Conservation (phyloP, 2,113 vertebrate species). For the Siphamia tubifer region DNA sequence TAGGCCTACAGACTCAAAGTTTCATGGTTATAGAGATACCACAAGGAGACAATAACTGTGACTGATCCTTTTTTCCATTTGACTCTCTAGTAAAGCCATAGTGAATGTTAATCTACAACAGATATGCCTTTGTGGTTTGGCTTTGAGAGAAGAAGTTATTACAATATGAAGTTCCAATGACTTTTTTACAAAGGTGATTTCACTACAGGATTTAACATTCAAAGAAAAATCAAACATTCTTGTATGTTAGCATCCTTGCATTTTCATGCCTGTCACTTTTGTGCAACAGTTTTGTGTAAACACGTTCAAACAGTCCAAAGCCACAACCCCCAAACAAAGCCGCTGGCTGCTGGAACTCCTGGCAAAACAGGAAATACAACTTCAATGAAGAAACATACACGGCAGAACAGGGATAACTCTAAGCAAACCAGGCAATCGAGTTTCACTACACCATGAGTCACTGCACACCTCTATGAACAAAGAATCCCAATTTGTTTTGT, state of each 20-base stretch:
- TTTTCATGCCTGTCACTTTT: not conserved
- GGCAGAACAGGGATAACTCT: constrained; percentile 12
- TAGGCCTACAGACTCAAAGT: not conserved
- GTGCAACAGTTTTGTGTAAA: constrained; percentile 26
- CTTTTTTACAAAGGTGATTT: not conserved
- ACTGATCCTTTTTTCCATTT: not conserved
- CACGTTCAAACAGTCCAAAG: constrained; percentile 50
- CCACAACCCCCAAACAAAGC: constrained; percentile 46
- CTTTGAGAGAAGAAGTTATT: not conserved
- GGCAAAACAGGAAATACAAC: constrained; percentile 72
- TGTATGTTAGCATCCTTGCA: not conserved
- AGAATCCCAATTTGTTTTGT: constrained; percentile 5
- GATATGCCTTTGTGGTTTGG: not conserved
- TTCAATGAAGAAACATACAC: constrained; percentile 3
- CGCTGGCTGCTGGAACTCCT: constrained; percentile 29
- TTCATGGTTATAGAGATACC: not conserved
- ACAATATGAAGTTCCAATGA: not conserved
- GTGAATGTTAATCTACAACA: not conserved
- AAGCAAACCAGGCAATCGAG: constrained; percentile 53
- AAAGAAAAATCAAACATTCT: constrained; percentile 11
- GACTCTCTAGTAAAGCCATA: not conserved
- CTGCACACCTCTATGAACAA: constrained; percentile 10
- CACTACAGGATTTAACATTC: not conserved
- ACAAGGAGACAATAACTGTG: not conserved
- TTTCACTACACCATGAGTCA: constrained; percentile 57